Conservation (phyloP, 2,888 invertebrate genomes). For the Mongoloraphidia duomilia region DNA sequence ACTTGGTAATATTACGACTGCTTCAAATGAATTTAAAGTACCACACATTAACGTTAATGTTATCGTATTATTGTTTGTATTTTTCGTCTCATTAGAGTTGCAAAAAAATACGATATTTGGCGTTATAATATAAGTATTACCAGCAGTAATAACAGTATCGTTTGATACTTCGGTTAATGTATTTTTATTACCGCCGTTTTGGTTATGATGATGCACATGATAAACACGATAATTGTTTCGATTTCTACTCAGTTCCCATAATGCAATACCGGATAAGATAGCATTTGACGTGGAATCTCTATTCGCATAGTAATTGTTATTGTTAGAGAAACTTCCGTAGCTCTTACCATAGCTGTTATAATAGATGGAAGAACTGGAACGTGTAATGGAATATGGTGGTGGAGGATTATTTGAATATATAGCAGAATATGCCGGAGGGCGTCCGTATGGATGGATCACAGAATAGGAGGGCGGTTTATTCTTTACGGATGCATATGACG, state of each 20-base stretch:
- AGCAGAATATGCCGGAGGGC: too few relatives aligned
- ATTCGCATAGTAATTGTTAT: too few relatives aligned
- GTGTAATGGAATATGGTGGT: too few relatives aligned
- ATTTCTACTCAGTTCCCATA: slow-evolving; percentile 5
- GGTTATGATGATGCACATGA: neutral
- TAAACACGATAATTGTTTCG: slow-evolving; percentile 2
- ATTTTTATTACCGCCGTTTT: too few relatives aligned
- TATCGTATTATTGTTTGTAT: neutral
- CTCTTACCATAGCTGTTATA: too few relatives aligned
- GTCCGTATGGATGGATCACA: too few relatives aligned
- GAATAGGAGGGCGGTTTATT: too few relatives aligned
- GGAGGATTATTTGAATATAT: too few relatives aligned
- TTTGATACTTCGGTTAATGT: neutral
- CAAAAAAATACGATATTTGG: slow-evolving; percentile 1
- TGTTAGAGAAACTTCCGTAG: too few relatives aligned
- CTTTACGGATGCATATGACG: too few relatives aligned
- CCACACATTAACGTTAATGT: neutral
- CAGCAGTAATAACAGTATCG: neutral
- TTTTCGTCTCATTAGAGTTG: slow-evolving; percentile 4
- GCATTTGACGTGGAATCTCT: too few relatives aligned
- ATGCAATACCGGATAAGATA: slow-evolving; percentile 1
- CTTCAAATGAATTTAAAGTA: slow-evolving; percentile 2
- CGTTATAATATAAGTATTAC: slow-evolving; percentile 5
- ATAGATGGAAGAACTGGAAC: too few relatives aligned
- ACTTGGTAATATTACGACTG: slow-evolving; percentile 3